Percentiles rank a stretch among this genome's conserved stretches.
Conservation (phyloP, 1,140 invertebrate species). For the Conus betulinus region DNA sequence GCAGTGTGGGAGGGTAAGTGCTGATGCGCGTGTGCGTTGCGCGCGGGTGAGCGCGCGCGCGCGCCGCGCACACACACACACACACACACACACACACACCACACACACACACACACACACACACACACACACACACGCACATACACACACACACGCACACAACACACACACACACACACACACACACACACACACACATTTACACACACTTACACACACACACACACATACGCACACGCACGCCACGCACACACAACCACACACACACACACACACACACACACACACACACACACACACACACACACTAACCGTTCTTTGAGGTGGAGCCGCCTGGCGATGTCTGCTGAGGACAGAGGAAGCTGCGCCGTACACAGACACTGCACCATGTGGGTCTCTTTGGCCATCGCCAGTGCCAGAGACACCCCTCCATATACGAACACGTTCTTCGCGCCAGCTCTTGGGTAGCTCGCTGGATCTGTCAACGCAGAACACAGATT, state of each 20-base stretch:
- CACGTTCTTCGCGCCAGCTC: neutral
- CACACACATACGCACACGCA: neutral
- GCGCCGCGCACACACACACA: too few relatives aligned
- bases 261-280: neutral
- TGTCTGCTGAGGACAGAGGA: neutral
- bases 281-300: neutral
- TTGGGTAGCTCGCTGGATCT: neutral
- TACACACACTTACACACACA: neutral
- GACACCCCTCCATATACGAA: neutral
- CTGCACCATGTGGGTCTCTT: neutral
- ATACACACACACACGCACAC: neutral
- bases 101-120: too few relatives aligned
- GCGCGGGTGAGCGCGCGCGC: too few relatives aligned
- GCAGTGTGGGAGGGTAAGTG: too few relatives aligned
- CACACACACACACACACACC: too few relatives aligned
- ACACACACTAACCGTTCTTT: slow-evolving; percentile 11
- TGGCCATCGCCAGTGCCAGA: slow-evolving; percentile 3
- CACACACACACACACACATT: neutral
- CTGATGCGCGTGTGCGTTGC: too few relatives aligned
- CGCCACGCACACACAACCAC: neutral
- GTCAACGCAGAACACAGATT: neutral
- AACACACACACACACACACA: neutral
- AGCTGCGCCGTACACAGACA: neutral
- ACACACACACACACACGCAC: neutral
- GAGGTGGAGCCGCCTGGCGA: neutral